A percentile compares a stretch with the other conserved stretches of the same genome.
phyloP scores from a whole-genome alignment of 2,888 invertebrate species.

The Spodoptera picta region DNA sequence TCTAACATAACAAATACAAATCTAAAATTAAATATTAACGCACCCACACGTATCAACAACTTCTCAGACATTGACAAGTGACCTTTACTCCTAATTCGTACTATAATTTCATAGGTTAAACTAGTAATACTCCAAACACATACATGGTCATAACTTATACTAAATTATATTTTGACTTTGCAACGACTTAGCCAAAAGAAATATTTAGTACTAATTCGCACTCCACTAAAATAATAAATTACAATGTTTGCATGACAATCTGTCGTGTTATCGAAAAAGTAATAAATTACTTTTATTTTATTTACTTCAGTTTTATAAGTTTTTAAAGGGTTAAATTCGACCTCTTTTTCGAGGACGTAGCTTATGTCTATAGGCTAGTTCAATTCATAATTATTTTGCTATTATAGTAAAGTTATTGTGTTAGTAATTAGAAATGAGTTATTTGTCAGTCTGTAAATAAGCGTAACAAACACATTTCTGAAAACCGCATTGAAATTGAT shows the following conservation, averaged over 20 bases:
- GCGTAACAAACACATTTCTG: too few relatives aligned
- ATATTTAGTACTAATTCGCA: slow-evolving; percentile 15
- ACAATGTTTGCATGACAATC: slow-evolving; percentile 16
- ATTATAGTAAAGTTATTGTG: too few relatives aligned
- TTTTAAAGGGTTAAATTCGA: too few relatives aligned
- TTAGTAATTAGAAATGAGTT: too few relatives aligned
- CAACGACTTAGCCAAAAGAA: slow-evolving; percentile 22
- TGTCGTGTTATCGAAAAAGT: slow-evolving; percentile 15
- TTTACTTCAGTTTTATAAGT: slow-evolving; percentile 4
- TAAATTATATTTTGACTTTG: slow-evolving; percentile 24
- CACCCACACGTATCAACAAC: too few relatives aligned
- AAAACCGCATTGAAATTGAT: too few relatives aligned
- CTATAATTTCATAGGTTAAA: background rate
- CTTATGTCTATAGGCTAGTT: too few relatives aligned
- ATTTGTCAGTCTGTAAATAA: too few relatives aligned
- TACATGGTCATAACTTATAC: slow-evolving; percentile 8
- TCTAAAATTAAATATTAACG: too few relatives aligned
- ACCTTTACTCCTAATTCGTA: background rate
- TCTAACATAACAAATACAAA: too few relatives aligned
- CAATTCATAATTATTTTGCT: too few relatives aligned
- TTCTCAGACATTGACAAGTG: background rate
- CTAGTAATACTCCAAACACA: background rate
- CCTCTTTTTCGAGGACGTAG: too few relatives aligned
- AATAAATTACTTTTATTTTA: slow-evolving; percentile 19
- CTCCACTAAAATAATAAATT: slow-evolving; percentile 30